Percentiles rank a stretch among this genome's conserved stretches.
These are phyloP conservation scores for Chelonoidis abingdonii DNA, from an alignment of 2,113 vertebrate species.

Conservation along the genomic window DNA sequence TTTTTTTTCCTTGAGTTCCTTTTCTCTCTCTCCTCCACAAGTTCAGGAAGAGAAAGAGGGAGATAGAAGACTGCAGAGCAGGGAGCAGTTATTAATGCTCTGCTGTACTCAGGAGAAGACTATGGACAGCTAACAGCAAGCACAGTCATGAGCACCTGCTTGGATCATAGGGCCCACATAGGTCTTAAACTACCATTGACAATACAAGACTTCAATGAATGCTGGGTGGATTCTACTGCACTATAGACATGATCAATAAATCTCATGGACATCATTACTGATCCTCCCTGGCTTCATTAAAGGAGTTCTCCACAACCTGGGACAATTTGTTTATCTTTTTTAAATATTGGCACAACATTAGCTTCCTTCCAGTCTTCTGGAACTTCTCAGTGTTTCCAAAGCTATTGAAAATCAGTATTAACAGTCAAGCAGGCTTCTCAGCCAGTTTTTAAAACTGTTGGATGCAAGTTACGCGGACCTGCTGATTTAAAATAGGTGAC, in stretches of 20 bases:
- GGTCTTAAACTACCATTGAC: slow-evolving; percentile 49
- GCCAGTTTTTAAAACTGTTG: neutral
- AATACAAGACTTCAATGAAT: neutral
- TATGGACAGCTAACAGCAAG: slow-evolving; percentile 41
- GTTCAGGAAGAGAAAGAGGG: slow-evolving; percentile 34
- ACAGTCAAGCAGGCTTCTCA: neutral
- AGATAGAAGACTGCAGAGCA: slow-evolving; percentile 1
- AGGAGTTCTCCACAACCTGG: slow-evolving; percentile 46
- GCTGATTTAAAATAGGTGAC: neutral
- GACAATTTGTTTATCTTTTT: neutral
- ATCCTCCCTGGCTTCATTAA: neutral
- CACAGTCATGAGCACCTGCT: neutral
- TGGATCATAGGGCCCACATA: slow-evolving; percentile 49
- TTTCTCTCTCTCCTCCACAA: neutral
- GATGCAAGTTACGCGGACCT: neutral
- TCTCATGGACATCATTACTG: slow-evolving; percentile 25
- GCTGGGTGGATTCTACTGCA: slow-evolving; percentile 28
- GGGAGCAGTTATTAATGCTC: slow-evolving; percentile 33
- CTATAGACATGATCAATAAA: slow-evolving; percentile 20
- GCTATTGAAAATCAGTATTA: neutral
- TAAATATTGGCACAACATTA: neutral
- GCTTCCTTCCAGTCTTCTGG: neutral
- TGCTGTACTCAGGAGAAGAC: slow-evolving; percentile 63
- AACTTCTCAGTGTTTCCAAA: neutral
- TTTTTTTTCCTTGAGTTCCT: neutral